Conservation (phyloP, 1,140 invertebrate genomes). For the Drosophila mayri region DNA sequence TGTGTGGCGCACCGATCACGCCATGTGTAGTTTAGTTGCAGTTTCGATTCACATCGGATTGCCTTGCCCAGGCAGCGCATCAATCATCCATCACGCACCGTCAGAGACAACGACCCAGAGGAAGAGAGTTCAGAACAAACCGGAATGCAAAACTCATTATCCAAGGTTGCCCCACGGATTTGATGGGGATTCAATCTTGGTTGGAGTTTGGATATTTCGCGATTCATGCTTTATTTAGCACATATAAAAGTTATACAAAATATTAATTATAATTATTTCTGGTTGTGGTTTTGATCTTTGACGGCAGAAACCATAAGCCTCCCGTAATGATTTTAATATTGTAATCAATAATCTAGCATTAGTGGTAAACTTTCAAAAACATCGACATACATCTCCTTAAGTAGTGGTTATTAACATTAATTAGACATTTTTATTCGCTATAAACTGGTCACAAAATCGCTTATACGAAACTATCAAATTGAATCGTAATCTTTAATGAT, state of each 20-base stretch:
- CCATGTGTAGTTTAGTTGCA: constrained; percentile 82
- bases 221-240: neutral
- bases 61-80: constrained; percentile 77
- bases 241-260: constrained; percentile 1
- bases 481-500: neutral
- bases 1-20: constrained; percentile 75
- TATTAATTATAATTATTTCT: neutral
- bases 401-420: neutral
- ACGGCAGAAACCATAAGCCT: neutral
- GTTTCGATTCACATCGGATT: constrained; percentile 77
- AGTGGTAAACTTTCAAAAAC: neutral
- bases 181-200: constrained; percentile 2
- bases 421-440: neutral
- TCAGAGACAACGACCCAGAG: constrained; percentile 46
- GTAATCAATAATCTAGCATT: neutral
- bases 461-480: no score
- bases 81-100: constrained; percentile 78
- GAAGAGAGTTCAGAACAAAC: constrained; percentile 18
- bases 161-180: constrained; percentile 28
- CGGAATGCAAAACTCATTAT: constrained; percentile 30
- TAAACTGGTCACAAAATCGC: neutral
- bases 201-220: neutral
- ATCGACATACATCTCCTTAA: neutral
- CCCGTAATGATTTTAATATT: neutral
- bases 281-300: neutral